Conservation (phyloP, 1,140 invertebrate species). For the Cotesia glomerata region DNA sequence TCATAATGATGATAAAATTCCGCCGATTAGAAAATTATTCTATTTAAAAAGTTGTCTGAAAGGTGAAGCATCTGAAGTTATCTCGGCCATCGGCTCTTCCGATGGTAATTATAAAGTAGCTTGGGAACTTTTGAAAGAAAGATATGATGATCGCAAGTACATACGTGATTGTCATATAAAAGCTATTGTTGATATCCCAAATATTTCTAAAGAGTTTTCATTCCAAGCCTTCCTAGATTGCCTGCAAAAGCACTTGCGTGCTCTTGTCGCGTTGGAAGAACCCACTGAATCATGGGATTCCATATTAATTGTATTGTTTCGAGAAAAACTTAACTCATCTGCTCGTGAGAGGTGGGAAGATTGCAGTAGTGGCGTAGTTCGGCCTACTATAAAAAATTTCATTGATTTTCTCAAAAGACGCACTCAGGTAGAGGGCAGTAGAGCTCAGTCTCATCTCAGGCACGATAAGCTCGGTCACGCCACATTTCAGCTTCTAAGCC, state of each 20-base stretch:
- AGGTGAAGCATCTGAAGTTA: constrained; percentile 34
- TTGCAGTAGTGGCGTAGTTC: background rate
- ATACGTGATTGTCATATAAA: constrained; percentile 28
- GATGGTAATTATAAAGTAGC: constrained; percentile 37
- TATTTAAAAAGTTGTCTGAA: constrained; percentile 39
- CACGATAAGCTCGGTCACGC: no score
- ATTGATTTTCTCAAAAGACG: background rate
- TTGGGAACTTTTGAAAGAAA: constrained; percentile 39
- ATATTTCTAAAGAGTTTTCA: constrained; percentile 28
- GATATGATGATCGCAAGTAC: constrained; percentile 44
- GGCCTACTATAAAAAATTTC: background rate
- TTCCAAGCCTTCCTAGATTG: background rate
- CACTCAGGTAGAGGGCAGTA: background rate
- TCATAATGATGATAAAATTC: constrained; percentile 31
- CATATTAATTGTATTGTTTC: constrained; percentile 34
- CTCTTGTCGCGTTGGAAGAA: constrained; percentile 29
- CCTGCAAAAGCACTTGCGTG: constrained; percentile 34
- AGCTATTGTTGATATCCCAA: constrained; percentile 15
- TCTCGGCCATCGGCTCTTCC: constrained; percentile 34
- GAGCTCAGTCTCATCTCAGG: no score
- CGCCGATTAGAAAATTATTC: constrained; percentile 42
- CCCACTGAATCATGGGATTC: constrained; percentile 38
- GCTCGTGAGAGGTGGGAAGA: constrained; percentile 32
- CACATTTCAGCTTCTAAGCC: background rate
- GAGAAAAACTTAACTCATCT: constrained; percentile 24